phyloP scores from a whole-genome alignment of 1,140 invertebrate species.

The Holotrichia oblita region DNA sequence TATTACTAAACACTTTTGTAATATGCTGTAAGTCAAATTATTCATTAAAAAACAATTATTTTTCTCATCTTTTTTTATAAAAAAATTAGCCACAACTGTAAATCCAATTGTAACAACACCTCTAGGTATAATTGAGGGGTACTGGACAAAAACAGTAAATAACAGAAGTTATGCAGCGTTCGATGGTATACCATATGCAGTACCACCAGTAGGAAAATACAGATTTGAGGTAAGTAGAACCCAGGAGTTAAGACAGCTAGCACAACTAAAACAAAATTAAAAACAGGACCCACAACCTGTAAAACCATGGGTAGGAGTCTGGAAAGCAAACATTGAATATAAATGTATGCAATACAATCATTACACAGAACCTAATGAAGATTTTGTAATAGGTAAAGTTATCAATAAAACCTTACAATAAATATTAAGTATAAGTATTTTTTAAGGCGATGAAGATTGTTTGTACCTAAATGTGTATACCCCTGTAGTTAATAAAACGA shows the following conservation, averaged over 20 bases:
- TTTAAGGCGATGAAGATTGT: constrained; percentile 65
- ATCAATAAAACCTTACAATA: not conserved
- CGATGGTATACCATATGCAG: constrained; percentile 32
- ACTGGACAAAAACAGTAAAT: constrained; percentile 23
- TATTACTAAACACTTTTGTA: not conserved
- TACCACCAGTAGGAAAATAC: not conserved
- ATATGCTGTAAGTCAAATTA: not conserved
- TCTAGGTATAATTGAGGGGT: constrained; percentile 12
- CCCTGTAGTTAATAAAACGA: constrained; percentile 50
- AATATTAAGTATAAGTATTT: too few relatives aligned
- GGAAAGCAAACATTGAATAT: constrained; percentile 49
- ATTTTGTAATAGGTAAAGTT: constrained; percentile 51
- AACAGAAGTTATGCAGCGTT: not conserved
- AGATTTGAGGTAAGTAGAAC: constrained; percentile 39
- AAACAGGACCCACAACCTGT: constrained; percentile 49
- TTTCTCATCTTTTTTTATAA: not conserved
- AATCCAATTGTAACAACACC: constrained; percentile 24
- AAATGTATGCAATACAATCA: constrained; percentile 55
- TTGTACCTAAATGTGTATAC: constrained; percentile 66
- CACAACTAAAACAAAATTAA: not conserved
- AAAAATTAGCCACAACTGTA: not conserved
- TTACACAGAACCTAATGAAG: constrained; percentile 45
- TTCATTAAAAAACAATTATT: not conserved
- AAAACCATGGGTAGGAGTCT: constrained; percentile 53
- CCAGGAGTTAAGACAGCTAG: too few relatives aligned